Conservation (phyloP, 2,797 vertebrate species). For the Orestias chungarensis region DNA sequence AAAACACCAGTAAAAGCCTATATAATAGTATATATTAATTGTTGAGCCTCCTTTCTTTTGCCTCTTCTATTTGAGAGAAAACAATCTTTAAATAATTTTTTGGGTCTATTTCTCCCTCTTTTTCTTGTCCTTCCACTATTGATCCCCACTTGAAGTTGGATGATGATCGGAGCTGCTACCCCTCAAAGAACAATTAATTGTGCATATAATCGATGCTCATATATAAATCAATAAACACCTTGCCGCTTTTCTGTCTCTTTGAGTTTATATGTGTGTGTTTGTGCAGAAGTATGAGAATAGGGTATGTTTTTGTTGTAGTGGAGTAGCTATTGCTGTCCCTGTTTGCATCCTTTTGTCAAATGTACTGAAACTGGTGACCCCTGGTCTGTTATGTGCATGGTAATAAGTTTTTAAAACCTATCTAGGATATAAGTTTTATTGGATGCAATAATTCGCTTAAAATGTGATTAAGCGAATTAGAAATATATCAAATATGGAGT, state of each 20-base stretch:
- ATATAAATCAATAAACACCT: constrained; percentile 66
- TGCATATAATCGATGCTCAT: constrained; percentile 78
- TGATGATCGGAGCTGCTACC: constrained; percentile 57
- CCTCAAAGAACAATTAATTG: constrained; percentile 80
- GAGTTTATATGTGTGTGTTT: constrained; percentile 19
- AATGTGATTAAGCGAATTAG: too few relatives aligned
- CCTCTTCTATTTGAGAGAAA: constrained; percentile 14
- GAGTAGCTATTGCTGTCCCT: background rate
- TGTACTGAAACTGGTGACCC: too few relatives aligned
- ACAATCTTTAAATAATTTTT: background rate
- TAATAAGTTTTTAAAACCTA: too few relatives aligned
- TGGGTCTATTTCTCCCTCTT: background rate
- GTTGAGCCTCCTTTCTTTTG: background rate
- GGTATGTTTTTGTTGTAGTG: background rate
- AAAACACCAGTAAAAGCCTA: too few relatives aligned
- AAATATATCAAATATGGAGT: too few relatives aligned
- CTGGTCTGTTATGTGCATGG: too few relatives aligned
- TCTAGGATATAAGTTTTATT: too few relatives aligned
- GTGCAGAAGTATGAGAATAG: background rate
- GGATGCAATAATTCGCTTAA: too few relatives aligned
- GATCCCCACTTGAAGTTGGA: constrained; percentile 61
- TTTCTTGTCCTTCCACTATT: constrained; percentile 29
- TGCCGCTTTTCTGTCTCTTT: constrained; percentile 29
- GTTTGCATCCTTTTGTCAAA: background rate
- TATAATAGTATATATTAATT: background rate